Base-by-base conservation (phyloP, 2,888 invertebrate species). In the Ichneumon xanthorius region DNA sequence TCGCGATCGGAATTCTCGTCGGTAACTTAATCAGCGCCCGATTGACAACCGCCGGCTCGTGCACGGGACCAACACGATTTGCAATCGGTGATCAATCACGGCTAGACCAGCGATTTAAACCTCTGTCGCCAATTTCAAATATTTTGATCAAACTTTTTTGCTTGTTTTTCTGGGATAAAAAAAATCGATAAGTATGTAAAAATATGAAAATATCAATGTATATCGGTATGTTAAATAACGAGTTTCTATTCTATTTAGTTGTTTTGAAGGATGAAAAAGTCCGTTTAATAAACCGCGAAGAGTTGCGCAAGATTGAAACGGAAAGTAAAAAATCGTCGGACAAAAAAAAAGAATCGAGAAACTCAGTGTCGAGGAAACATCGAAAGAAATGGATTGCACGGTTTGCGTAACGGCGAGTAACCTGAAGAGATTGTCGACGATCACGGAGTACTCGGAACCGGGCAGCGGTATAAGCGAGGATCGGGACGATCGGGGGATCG, bases 381-480 rank as follows among this genome's bases (percentile, higher is more conserved):
- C 37, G 33, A 4, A 50, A 50, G 53, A 72, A 80, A 90, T 91
- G 91, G 90, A 91, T 87, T 86, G 87, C 79, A 88, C 89, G 77
- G 87, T 88, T 84, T 86, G 85, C 88, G 88, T 87, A 85, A 88
- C 88, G 78, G 89, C 89, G 72, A 87, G 86, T 80, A 87, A 90
- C 83, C 73, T 89, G 80, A 91, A 90, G 82, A 90, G 91, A 58
- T 88, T 92, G 55, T 92, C 92, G 72, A 91, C 92, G 80, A 91
- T 92, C 87, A 88, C 91, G 68, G 92, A 92, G 77, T 88, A 88
- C 86, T 89, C 90, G 61, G 91, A 92, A 76, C 63, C 80, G n/a
- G 77, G 79, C 58, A 30, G 84, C 88, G 5, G 63, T n/a, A 89
- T 89, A 88, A 83, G 72, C 71, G 55, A 45, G 61, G 77, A 80